phyloP scores from a whole-genome alignment of 2,888 invertebrate species.

The Tenthredo distinguenda region DNA sequence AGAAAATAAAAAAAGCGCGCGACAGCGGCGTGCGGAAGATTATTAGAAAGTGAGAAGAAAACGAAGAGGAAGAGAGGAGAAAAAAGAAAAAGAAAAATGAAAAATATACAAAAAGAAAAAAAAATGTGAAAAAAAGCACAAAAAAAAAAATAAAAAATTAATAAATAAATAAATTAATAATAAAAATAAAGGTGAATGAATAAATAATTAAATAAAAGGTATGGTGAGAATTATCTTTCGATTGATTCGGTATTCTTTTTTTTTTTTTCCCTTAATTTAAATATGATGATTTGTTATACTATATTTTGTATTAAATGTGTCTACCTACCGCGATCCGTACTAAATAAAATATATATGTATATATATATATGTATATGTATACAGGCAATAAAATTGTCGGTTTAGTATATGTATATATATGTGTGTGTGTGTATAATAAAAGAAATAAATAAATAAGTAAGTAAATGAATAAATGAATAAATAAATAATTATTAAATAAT shows the following conservation, averaged over 20 bases:
- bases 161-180: background rate
- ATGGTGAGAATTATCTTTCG: background rate
- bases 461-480: background rate
- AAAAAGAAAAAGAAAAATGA: background rate
- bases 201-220: background rate
- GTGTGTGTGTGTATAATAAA: background rate
- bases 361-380: background rate
- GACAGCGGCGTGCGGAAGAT: background rate
- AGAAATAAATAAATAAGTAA: background rate
- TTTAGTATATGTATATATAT: background rate
- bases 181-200: background rate
- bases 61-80: background rate
- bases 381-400: constrained; percentile 4
- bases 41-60: background rate
- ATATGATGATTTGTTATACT: background rate
- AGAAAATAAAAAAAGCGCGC: background rate
- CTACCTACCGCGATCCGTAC: constrained; percentile 25
- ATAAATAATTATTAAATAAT: background rate
- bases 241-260: background rate
- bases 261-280: background rate
- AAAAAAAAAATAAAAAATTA: background rate
- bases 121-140: background rate
- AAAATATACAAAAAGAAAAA: background rate
- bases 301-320: background rate
- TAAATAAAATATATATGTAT: background rate